Evolutionary conservation across 1,140 invertebrate genomes (phyloP), one percentile per base, ranked within the genome.

Genomic region (Lasioglossum albipes): DNA sequence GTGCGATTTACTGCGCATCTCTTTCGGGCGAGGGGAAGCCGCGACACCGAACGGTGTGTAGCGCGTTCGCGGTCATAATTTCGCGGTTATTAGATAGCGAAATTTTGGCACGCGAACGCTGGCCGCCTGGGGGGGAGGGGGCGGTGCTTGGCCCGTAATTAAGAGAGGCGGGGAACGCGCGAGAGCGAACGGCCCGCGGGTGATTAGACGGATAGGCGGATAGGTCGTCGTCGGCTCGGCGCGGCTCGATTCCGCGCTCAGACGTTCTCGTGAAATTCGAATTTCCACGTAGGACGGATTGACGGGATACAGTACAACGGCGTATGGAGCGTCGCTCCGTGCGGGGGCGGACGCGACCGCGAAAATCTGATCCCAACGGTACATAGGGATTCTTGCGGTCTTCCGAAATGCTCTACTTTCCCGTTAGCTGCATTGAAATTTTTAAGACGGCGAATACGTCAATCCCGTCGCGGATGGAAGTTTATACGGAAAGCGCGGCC

Each of bases 381-480:
- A 49, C 68, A 73, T 71, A 54, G n/a, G 65, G 45, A 73, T 83
- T 45, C 70, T 3, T 5, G 41, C 20, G 69, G 73, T 66, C 20
- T 42, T 49, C 70, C 72, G 66, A 59, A 13, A 2, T 54, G 45
- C n/a, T 66, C 45, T 36, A 22, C 66, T 61, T 61, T 68, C 68
- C 31, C 52, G n/a, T 7, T 74, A 54, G 57, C 52, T 66, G 66
- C 66, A 80, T 54, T 84, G 82, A 72, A 84, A 84, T 73, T 80
- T 84, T 84, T 80, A 84, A 69, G 20, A 52, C 71, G 54, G 54
- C 66, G 65, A 74, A 80, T 84, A 57, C 64, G 81, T 70, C 75
- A 67, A 57, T 79, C 69, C 68, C 65, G 45, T 22, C 54, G 59
- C 65, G 71, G 49, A 70, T 77, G 36, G 62, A 77, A 69, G 59